A percentile compares a stretch with the other conserved stretches of the same genome.
Evolutionary conservation across 2,797 vertebrate species (phyloP).

Genomic region (Muscicapa comitata): DNA sequence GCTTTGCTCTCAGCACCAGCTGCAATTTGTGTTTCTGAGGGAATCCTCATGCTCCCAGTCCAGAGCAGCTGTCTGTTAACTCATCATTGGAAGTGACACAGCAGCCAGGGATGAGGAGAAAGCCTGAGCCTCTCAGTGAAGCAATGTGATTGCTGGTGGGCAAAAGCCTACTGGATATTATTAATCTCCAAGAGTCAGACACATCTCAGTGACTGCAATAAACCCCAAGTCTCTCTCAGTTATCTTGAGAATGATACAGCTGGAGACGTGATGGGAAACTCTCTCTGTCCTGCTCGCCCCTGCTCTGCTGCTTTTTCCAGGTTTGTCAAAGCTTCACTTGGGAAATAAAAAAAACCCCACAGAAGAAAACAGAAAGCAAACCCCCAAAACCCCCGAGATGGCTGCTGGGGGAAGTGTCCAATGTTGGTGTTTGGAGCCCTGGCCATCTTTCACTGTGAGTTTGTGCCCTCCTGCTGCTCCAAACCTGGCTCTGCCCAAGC

Average conservation of each 20-base stretch:
- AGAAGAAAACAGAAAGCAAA: not conserved
- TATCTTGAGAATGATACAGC: not conserved
- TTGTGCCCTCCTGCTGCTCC: not conserved
- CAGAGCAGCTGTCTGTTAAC: not conserved
- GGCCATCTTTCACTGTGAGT: not conserved
- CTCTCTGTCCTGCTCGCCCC: not conserved
- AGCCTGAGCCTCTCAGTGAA: fast-evolving
- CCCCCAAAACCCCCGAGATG: not conserved
- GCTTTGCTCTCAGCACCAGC: not conserved
- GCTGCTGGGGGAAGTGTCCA: not conserved
- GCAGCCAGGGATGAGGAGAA: not conserved
- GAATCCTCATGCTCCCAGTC: fast-evolving
- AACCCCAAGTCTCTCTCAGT: slow-evolving; percentile 1
- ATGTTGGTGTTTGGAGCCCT: not conserved
- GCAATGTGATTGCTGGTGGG: not conserved
- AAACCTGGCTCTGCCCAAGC: not conserved
- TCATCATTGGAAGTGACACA: not conserved
- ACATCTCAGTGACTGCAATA: slow-evolving; percentile 11
- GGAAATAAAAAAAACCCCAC: not conserved
- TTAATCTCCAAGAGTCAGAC: slow-evolving; percentile 26
- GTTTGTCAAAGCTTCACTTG: slow-evolving; percentile 28
- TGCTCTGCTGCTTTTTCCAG: slow-evolving; percentile 42
- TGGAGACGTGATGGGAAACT: not conserved
- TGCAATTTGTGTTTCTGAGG: not conserved
- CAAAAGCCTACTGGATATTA: slow-evolving; percentile 15